Percentiles rank a stretch among this genome's conserved stretches.
These are phyloP conservation scores for Halcyon malimbica DNA, from an alignment of 2,113 vertebrate species.

Conservation along the genomic window DNA sequence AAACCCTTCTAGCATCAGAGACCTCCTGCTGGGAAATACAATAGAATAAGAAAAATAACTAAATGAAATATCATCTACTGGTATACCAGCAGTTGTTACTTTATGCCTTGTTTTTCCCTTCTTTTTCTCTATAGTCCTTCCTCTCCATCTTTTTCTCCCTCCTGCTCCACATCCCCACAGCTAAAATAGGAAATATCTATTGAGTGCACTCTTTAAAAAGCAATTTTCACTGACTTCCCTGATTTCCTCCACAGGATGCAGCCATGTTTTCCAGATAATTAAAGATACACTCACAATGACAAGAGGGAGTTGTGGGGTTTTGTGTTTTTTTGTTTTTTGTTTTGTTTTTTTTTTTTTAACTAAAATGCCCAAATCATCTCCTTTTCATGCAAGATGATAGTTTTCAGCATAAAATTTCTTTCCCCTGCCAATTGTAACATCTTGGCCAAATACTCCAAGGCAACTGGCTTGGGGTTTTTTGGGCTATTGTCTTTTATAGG, in stretches of 20 bases:
- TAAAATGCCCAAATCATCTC: neutral
- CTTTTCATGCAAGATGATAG: neutral
- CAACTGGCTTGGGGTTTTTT: neutral
- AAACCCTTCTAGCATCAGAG: neutral
- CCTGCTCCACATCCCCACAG: neutral
- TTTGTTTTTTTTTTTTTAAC: neutral
- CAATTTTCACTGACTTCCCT: neutral
- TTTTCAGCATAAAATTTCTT: neutral
- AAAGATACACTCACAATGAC: neutral
- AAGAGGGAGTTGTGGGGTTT: neutral
- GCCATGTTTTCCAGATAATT: neutral
- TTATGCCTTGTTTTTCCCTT: neutral
- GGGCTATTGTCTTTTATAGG: neutral
- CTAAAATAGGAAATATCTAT: neutral
- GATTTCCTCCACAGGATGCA: neutral
- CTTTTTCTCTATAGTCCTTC: neutral
- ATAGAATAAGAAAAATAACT: neutral
- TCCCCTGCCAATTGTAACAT: neutral
- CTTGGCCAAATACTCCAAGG: neutral
- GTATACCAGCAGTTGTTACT: neutral
- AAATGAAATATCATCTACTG: neutral
- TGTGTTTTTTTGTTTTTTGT: neutral
- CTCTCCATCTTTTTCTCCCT: neutral
- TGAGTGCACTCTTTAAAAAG: neutral
- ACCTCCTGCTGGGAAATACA: neutral